A percentile compares a stretch with the other conserved stretches of the same genome.
Conservation (phyloP, 2,797 vertebrate species). For the Tokudaia muenninki region DNA sequence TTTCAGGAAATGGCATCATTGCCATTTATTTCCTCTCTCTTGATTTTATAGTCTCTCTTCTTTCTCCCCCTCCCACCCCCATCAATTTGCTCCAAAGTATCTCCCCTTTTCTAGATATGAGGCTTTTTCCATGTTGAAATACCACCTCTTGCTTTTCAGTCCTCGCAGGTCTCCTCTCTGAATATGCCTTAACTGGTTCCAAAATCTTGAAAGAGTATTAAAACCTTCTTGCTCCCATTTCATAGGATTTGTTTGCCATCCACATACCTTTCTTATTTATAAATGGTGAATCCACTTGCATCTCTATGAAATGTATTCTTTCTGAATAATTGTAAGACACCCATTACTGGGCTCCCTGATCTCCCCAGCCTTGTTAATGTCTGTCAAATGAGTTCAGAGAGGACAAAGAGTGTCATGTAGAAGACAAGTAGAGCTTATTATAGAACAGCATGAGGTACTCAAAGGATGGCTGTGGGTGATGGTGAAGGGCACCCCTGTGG, state of each 20-base stretch:
- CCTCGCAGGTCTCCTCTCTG: background rate
- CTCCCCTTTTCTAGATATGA: background rate
- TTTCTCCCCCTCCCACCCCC: background rate
- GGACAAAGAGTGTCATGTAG: background rate
- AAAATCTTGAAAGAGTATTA: background rate
- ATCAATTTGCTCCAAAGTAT: background rate
- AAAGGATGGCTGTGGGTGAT: background rate
- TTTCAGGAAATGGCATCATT: background rate
- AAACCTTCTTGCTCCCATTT: background rate
- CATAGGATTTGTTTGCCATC: background rate
- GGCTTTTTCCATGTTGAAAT: background rate
- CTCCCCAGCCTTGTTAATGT: background rate
- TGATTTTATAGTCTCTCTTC: background rate
- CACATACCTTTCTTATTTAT: background rate
- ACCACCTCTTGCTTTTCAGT: background rate
- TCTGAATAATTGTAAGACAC: background rate
- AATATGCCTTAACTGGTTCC: background rate
- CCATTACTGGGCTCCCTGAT: background rate
- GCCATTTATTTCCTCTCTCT: background rate
- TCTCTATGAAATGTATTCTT: background rate
- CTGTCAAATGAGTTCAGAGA: background rate
- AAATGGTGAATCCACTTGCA: background rate
- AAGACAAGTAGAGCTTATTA: background rate
- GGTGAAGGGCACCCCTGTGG: background rate
- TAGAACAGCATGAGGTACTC: background rate